phyloP scores from a whole-genome alignment of 2,797 vertebrate genomes.

The Hephaestus fuliginosus region DNA sequence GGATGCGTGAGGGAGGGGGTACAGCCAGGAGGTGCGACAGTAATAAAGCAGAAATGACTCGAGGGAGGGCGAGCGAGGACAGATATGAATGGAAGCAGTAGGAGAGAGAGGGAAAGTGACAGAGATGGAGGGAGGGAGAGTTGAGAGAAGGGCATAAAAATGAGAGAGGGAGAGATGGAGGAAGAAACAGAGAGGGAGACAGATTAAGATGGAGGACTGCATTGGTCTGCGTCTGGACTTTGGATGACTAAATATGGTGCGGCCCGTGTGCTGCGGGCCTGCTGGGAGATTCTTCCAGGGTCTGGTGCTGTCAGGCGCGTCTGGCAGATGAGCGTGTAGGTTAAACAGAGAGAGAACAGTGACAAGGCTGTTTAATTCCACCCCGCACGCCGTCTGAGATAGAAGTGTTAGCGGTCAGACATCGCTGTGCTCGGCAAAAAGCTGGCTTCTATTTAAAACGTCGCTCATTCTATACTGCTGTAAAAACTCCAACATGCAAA shows the following conservation, averaged over 20 bases:
- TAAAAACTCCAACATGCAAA: slow-evolving; percentile 39
- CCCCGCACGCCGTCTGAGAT: slow-evolving; percentile 46
- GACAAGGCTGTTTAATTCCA: slow-evolving; percentile 74
- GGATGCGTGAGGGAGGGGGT: slow-evolving; percentile 36
- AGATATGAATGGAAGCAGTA: slow-evolving; percentile 64
- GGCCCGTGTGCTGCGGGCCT: slow-evolving; percentile 62
- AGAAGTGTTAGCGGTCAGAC: slow-evolving; percentile 34
- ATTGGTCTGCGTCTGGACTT: slow-evolving; percentile 65
- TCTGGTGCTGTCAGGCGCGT: slow-evolving; percentile 77
- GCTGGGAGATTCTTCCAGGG: slow-evolving; percentile 70
- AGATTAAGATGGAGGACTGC: slow-evolving; percentile 71
- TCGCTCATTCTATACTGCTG: slow-evolving; percentile 30
- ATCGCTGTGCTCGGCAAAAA: background rate
- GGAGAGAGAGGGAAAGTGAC: slow-evolving; percentile 68
- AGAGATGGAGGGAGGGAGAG: slow-evolving; percentile 59
- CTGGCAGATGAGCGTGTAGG: slow-evolving; percentile 74
- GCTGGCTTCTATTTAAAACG: slow-evolving; percentile 49
- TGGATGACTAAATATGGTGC: slow-evolving; percentile 85
- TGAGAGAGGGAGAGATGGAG: slow-evolving; percentile 52
- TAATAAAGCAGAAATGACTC: slow-evolving; percentile 67
- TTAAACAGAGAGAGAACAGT: slow-evolving; percentile 80
- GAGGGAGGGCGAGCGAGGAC: slow-evolving; percentile 63
- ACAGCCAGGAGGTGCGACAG: slow-evolving; percentile 54
- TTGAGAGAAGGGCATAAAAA: slow-evolving; percentile 64
- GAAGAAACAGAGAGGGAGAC: slow-evolving; percentile 59